Percentiles rank a stretch among this genome's conserved stretches.
Evolutionary conservation across 2,797 vertebrate genomes (phyloP).

Genomic region (Neosilurus mollespiculum): DNA sequence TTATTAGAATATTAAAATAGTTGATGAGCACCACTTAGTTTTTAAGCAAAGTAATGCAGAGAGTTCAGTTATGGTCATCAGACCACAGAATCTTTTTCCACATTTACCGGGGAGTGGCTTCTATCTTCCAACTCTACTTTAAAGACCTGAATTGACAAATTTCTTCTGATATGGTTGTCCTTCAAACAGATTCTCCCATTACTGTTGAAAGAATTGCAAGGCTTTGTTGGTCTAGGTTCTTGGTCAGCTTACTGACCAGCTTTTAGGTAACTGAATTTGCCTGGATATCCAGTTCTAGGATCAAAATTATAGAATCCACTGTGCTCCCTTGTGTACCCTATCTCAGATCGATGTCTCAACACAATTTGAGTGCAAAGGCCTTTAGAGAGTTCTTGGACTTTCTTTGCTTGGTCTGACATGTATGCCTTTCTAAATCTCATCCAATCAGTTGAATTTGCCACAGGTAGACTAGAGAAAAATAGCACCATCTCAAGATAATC

Average conservation of each 20-base stretch:
- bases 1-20: not conserved
- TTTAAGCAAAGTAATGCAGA: not conserved
- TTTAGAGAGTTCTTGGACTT: not conserved
- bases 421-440: not conserved
- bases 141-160: not conserved
- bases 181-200: not conserved
- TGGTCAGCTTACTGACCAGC: not conserved
- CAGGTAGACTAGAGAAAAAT: not conserved
- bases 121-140: not conserved
- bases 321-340: not conserved
- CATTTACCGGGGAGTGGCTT: not conserved
- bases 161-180: not conserved
- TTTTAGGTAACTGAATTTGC: not conserved
- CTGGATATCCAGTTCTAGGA: not conserved
- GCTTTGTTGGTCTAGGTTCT: not conserved
- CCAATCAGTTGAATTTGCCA: not conserved
- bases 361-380: not conserved
- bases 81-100: not conserved
- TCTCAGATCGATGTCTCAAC: not conserved
- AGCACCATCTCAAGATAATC: not conserved
- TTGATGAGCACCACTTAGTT: not conserved
- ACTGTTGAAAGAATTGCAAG: not conserved
- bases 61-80: not conserved
- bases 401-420: not conserved
- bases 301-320: not conserved